A percentile compares a stretch with the other conserved stretches of the same genome.
These are phyloP conservation scores for Diadema setosum DNA, from an alignment of 35 echinoderm and acorn worm genomes.

Conservation along the genomic window DNA sequence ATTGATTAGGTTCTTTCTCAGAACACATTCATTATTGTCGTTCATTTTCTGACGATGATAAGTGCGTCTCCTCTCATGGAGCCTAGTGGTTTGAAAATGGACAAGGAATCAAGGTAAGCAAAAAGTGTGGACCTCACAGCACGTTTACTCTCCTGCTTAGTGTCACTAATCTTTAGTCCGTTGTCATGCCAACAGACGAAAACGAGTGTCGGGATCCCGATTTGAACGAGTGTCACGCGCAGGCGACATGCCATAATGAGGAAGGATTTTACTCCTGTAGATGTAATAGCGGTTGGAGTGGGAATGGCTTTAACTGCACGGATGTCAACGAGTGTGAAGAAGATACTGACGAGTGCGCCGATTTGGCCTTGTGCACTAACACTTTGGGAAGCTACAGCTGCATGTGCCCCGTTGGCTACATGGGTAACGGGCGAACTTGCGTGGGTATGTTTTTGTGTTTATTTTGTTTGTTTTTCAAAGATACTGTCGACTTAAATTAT, in stretches of 20 bases:
- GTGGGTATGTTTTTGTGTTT: constrained; percentile 61
- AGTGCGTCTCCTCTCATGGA: no score
- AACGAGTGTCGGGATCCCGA: not conserved
- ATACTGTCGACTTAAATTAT: no score
- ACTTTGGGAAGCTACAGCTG: constrained; percentile 66
- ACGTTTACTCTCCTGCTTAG: no score
- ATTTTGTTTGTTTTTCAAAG: no score
- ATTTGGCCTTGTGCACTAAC: constrained; percentile 50
- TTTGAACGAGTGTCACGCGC: not conserved
- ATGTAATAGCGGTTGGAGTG: not conserved
- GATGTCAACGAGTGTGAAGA: constrained; percentile 59
- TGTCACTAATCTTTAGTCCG: not conserved
- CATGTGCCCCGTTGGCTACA: constrained; percentile 29
- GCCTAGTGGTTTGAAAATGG: no score
- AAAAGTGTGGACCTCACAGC: no score
- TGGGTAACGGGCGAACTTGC: constrained; percentile 66
- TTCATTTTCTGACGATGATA: no score
- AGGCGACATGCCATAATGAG: not conserved
- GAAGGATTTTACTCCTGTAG: not conserved
- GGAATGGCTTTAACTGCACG: not conserved
- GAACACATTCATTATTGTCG: no score
- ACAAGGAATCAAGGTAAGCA: no score
- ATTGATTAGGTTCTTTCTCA: no score
- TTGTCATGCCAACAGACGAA: not conserved
- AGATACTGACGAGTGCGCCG: constrained; percentile 11